phyloP scores from a whole-genome alignment of 1,140 invertebrate genomes.

The Centruroides sculpturatus region DNA sequence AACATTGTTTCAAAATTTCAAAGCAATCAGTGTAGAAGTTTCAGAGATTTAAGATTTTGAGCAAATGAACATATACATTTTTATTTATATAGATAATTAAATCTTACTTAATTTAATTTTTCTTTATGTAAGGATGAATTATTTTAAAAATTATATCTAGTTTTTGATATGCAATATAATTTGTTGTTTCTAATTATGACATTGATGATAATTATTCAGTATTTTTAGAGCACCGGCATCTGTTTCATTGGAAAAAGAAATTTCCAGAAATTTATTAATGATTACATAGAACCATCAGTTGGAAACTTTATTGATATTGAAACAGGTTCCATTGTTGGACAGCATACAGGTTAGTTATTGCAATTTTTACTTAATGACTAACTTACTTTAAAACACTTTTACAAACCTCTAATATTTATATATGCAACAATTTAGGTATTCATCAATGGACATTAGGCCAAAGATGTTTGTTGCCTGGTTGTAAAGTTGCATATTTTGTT shows the following conservation, averaged over 20 bases:
- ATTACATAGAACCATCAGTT: constrained; percentile 60
- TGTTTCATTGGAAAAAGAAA: constrained; percentile 76
- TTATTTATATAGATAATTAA: background rate
- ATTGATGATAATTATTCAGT: background rate
- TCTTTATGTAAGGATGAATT: too few species aligned
- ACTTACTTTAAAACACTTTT: constrained; percentile 15
- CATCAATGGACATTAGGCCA: constrained; percentile 90
- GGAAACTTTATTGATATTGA: constrained; percentile 77
- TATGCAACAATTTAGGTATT: constrained; percentile 31
- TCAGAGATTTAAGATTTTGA: too few species aligned
- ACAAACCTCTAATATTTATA: background rate
- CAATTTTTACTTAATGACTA: background rate
- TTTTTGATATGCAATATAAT: background rate
- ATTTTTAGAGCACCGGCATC: constrained; percentile 70
- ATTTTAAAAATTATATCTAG: background rate
- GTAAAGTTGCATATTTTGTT: constrained; percentile 48
- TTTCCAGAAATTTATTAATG: constrained; percentile 40
- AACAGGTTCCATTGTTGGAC: constrained; percentile 53
- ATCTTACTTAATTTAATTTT: background rate
- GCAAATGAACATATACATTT: too few species aligned
- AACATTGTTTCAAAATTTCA: too few species aligned
- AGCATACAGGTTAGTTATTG: constrained; percentile 48
- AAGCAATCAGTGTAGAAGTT: too few species aligned
- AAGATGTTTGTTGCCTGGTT: constrained; percentile 44
- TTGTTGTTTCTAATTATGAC: background rate